Base-by-base conservation (phyloP, 1,140 invertebrate species). In the Drosophila athabasca region DNA sequence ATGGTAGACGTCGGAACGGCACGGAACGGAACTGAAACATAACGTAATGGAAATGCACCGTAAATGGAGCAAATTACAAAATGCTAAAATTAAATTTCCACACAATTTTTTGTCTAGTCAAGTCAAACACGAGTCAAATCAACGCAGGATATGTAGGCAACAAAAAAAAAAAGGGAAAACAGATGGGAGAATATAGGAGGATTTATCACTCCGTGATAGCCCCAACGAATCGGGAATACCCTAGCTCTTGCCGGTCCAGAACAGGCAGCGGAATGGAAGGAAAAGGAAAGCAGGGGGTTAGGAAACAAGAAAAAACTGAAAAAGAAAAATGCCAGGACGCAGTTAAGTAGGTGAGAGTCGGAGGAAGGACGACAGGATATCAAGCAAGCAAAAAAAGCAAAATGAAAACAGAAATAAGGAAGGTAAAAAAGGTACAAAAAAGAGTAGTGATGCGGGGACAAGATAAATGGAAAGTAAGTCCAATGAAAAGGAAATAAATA, bases 31-130 rank as follows among this genome's bases (percentile, higher is more conserved):
- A 66, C 3, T 5, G 7, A 29, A 29, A 29, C 29, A 8, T 0
- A 8, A 29, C 31, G 8, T 3, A n/a, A 60, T 26, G 22, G 22
- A 22, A 65, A 48, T 43, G n/a, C 19, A 13, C 50, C 35, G 55
- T 49, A 69, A 67, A 49, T 67, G 13, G 50, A 24, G 24, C 24
- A 17, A 69, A 55, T 67, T 69, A 67, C 44, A 3, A 76, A 78
- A 64, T 61, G 15, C n/a, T 31, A 11, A 81, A 81, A 73, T 73
- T 66, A 31, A 61, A 69, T 77, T 81, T 73, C 44, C 55, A 41
- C 46, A 57, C 52, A 69, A 77, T 66, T 74, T 74, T 62, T 35
- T 41, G 17, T 39, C 45, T 29, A 65, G 53, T 60, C 15, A 51
- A 62, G 26, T 39, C 45, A 31, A 22, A 52, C 45, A 51, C 35